Base-by-base conservation (phyloP, 1,140 invertebrate genomes). In the Thaumetopoea pityocampa region DNA sequence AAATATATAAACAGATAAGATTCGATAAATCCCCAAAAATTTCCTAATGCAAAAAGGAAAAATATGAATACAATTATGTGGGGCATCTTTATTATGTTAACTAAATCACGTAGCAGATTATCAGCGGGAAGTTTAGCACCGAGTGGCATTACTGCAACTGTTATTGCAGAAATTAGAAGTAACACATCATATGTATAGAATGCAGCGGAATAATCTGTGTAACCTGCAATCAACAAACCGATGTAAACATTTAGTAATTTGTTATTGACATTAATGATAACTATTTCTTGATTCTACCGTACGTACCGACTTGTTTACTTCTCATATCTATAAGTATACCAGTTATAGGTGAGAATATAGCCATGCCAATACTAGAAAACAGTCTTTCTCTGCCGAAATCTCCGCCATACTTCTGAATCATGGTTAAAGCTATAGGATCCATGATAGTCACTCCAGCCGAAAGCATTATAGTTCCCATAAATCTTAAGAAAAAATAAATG, bases 1-100 rank as follows among this genome's bases (percentile, higher is more conserved):
- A 96, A 86, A 76, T 94, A 95, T 45, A 94, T 87, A 67, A 95
- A 96, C 1, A 96, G 80, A 66, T 93, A 96, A 5, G 92, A 93
- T 77, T 95, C 93, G 17, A 94, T 92, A 67, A 94, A 95, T 14
- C 93, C 93, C 92, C 92, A 95, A 67, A 92, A 90, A 64, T 91
- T 93, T 22, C 93, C 93, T 10, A 94, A 71, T 8, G 91, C 86
- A 63, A 93, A 93, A 7, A 94, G 84, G 63, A 94, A 92, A 46
- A 92, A 87, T 49, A 95, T 90, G 62, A 93, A 93, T 7, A 92
- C 85, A 16, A 91, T 90, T 9, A 93, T 89, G 63, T 92, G 89
- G 5, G 91, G 91, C 87, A 92, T 90, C 72, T 89, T 90, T 17
- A 92, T 85, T n/a, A 93, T 88, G 58, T 90, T 90, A 28, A 90